Base-by-base conservation (phyloP, 2,888 invertebrate species). In the Quadroppia sp. region DNA sequence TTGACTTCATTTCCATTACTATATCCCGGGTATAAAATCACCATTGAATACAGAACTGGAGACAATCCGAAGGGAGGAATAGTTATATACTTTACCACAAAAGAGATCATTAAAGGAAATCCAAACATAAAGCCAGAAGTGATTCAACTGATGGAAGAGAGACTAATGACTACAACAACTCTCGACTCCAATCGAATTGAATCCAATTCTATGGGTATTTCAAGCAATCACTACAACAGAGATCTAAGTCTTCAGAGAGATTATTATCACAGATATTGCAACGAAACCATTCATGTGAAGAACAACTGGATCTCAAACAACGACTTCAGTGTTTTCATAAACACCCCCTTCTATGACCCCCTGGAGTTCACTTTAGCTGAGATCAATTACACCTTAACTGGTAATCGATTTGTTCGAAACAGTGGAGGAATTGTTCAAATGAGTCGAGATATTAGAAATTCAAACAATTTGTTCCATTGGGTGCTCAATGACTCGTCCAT, bases 391-490 rank as follows among this genome's bases (percentile, higher is more conserved):
- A 91, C 91, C 84, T 86, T 99, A 1, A 94, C 95, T 79, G 88
- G 88, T 78, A 90, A 90, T 71, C 84, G 90, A 75, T 90, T 99
- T 50, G 88, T 88, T 0, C 90, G 92, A 79, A 99, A 99, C 81
- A 90, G 90, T 0, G 88, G 87, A 81, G 83, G 83, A 2, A 94
- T 96, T 17, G 88, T 97, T 76, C 96, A 97, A 79, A 90, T 92
- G 79, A 93, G 94, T 59, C 84, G 94, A 80, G 95, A 99, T 82
- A 87, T 98, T 79, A 88, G 95, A 78, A 91, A 94, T 77, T 95
- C 97, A 0, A 98, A 98, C 80, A 99, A 99, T 84, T 86, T 99
- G 0, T 99, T 95, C 85, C 94, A 97, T 81, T 99, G 98, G 87
- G 86, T 91, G 32, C 82, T 97, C 69, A 90, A 91, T 81, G 91